Evolutionary conservation across 2,797 vertebrate genomes (phyloP), one percentile per base, ranked within the genome.

Genomic region (Malurus leucopterus): DNA sequence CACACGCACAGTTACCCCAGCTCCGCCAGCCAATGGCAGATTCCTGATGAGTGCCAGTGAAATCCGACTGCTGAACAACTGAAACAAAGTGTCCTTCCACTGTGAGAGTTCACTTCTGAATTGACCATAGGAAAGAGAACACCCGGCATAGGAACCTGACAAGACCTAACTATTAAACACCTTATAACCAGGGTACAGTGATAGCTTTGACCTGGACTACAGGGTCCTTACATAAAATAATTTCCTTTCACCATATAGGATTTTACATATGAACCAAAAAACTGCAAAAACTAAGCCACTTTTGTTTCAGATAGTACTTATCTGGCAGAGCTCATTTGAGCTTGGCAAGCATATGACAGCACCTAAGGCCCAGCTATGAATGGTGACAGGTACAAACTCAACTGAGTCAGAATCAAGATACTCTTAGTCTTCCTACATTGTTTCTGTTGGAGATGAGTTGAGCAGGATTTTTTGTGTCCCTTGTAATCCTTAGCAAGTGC

Each of bases 391-490:
- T 20, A 22, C 53, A 27, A 71, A 44, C 38, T 21, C 8, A 72
- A 27, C 15, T 5, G 4, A 53, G 13, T 71, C 50, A n/a, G 1
- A 11, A 44, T 32, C 15, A 40, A 36, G 30, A 13, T 34, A 22
- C 40, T 84, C 6, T 13, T 38, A 22, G 29, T 50, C 11, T 81
- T 7, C 6, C 17, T 65, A 4, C 8, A 24, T 3, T 8, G 1
- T 50, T 79, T 47, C 53, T 72, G 23, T 40, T 32, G 32, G 15
- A 22, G 3, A 3, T 13, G 11, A 5, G 1, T 29, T 55, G 49
- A 62, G 4, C 5, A 5, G 26, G 20, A 10, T 7, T 5, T 40
- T 6, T 15, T 0, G 0, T 17, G 5, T 36, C 13, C 36, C 16
- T 41, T 57, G 40, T 21, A 30, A 21, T 23, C 16, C 9, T 79